A percentile compares a stretch with the other conserved stretches of the same genome.
phyloP scores from a whole-genome alignment of 2,888 invertebrate genomes.

The Acanthoscelides obtectus region DNA sequence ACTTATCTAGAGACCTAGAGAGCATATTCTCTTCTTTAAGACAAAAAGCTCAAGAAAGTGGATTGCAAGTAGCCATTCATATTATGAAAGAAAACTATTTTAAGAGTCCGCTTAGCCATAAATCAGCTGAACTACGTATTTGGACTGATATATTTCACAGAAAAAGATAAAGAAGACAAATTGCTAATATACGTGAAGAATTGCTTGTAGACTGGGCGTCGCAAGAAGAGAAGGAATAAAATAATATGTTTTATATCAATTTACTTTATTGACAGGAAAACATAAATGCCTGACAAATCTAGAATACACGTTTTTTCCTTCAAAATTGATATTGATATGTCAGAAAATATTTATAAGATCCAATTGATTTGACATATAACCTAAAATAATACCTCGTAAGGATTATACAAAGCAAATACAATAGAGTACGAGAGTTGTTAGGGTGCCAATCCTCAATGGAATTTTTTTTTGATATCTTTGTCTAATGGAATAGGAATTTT shows the following conservation, averaged over 20 bases:
- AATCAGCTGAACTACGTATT: not conserved
- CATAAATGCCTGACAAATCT: not conserved
- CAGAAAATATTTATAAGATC: too few relatives aligned
- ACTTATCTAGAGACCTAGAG: too few relatives aligned
- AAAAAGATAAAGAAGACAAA: not conserved
- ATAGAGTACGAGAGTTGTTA: too few relatives aligned
- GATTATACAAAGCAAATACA: too few relatives aligned
- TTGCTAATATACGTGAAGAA: not conserved
- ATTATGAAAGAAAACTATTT: not conserved
- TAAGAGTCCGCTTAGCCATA: not conserved
- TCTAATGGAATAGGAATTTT: too few relatives aligned
- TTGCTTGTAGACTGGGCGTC: not conserved
- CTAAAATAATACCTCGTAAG: too few relatives aligned
- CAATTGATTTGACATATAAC: too few relatives aligned
- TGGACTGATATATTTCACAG: not conserved
- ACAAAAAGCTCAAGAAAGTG: too few relatives aligned
- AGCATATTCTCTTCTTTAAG: too few relatives aligned
- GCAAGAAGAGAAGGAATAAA: not conserved
- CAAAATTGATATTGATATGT: too few relatives aligned
- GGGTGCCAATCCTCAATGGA: too few relatives aligned
- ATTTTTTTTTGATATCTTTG: too few relatives aligned
- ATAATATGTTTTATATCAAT: not conserved
- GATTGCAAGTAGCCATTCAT: not conserved
- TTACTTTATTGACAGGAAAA: not conserved
- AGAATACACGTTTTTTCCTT: not conserved